Percentiles rank a stretch among this genome's conserved stretches.
phyloP scores from a whole-genome alignment of 2,888 invertebrate species.

The Carterocephalus palaemon region DNA sequence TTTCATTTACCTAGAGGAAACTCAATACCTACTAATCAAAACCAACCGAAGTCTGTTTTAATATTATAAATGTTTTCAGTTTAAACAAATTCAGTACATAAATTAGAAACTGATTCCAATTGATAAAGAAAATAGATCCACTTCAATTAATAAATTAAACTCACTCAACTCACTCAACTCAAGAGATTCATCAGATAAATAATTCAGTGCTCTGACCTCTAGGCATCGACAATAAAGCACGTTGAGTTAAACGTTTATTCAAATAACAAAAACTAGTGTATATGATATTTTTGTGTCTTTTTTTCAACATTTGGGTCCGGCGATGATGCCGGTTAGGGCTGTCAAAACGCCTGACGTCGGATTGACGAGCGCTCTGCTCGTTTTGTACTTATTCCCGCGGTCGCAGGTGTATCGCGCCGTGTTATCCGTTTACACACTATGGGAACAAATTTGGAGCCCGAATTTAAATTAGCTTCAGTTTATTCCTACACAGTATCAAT shows the following conservation, averaged over 20 bases:
- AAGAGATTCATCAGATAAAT: too few relatives aligned
- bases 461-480: slow-evolving; percentile 21
- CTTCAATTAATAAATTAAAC: too few relatives aligned
- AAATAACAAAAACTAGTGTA: slow-evolving; percentile 32
- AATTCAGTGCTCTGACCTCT: too few relatives aligned
- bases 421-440: slow-evolving; percentile 47
- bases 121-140: too few relatives aligned
- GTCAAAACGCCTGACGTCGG: slow-evolving; percentile 74
- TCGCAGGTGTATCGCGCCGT: slow-evolving; percentile 62
- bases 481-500: too few relatives aligned
- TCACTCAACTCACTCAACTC: too few relatives aligned
- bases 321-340: slow-evolving; percentile 75
- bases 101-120: too few relatives aligned
- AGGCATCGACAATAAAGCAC: not conserved
- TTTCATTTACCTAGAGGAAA: too few relatives aligned
- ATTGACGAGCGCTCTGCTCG: slow-evolving; percentile 71
- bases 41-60: too few relatives aligned
- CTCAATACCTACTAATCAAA: too few relatives aligned
- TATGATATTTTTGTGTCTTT: slow-evolving; percentile 39
- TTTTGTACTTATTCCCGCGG: slow-evolving; percentile 62
- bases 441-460: slow-evolving; percentile 30
- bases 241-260: slow-evolving; percentile 8
- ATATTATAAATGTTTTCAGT: too few relatives aligned
- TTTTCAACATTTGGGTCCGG: slow-evolving; percentile 48
- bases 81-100: too few relatives aligned